A percentile compares a stretch with the other conserved stretches of the same genome.
These are phyloP conservation scores for Rotaria magnacalcarata DNA, from an alignment of 2,888 invertebrate genomes.

Conservation along the genomic window DNA sequence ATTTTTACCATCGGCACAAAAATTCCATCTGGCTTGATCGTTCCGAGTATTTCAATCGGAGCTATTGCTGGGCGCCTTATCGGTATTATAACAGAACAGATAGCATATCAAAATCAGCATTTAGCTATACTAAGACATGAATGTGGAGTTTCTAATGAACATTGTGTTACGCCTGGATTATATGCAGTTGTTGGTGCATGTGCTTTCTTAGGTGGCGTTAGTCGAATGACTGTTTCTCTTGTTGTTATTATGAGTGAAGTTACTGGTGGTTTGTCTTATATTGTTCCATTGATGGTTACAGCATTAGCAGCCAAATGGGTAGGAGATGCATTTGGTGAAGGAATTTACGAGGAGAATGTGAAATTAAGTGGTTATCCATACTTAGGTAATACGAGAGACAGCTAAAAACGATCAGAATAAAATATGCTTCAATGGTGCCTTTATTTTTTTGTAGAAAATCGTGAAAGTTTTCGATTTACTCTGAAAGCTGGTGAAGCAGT, in stretches of 20 bases:
- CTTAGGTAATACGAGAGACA: slow-evolving; percentile 77
- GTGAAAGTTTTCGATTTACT: not conserved
- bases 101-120: slow-evolving; percentile 65
- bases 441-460: slow-evolving; percentile 30
- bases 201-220: slow-evolving; percentile 91
- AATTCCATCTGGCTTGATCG: slow-evolving; percentile 89
- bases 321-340: slow-evolving; percentile 86
- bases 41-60: slow-evolving; percentile 88
- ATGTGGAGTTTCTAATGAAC: slow-evolving; percentile 66
- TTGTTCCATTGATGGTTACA: slow-evolving; percentile 96
- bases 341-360: slow-evolving; percentile 97
- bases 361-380: slow-evolving; percentile 97
- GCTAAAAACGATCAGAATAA: slow-evolving; percentile 82
- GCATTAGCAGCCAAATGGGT: slow-evolving; percentile 99
- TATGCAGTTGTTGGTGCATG: slow-evolving; percentile 99
- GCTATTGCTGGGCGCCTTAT: slow-evolving; percentile 91
- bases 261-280: slow-evolving; percentile 77
- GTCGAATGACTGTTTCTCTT: slow-evolving; percentile 86
- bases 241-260: slow-evolving; percentile 99
- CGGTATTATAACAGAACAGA: slow-evolving; percentile 89
- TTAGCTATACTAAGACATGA: slow-evolving; percentile 43
- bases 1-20: slow-evolving; percentile 98
- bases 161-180: slow-evolving; percentile 92
- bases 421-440: slow-evolving; percentile 61
- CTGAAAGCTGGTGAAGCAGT: not conserved